These are phyloP conservation scores for Gastrophryne carolinensis DNA, from an alignment of 2,797 vertebrate species.

Conservation along the genomic window DNA sequence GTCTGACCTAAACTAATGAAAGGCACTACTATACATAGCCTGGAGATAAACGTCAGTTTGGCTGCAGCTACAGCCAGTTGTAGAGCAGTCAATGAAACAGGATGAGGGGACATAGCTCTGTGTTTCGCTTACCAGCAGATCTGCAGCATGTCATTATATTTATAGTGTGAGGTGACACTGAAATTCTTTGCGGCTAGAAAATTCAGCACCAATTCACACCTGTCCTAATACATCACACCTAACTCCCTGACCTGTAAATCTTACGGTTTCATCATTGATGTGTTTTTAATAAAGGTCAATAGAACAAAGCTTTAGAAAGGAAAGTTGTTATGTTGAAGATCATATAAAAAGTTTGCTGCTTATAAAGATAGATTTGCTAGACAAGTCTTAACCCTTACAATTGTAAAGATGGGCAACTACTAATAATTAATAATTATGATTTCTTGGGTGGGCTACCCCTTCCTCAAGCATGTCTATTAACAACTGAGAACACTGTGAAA, in stretches of 20 bases:
- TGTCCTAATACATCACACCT: conserved; percentile 28
- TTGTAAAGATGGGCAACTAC: too few relatives aligned
- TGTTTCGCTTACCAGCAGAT: conserved; percentile 17
- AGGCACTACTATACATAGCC: conserved; percentile 47
- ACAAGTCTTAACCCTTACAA: background rate
- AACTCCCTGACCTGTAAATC: conserved; percentile 13
- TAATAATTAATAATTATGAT: too few relatives aligned
- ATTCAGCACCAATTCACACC: background rate
- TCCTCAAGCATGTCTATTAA: too few relatives aligned
- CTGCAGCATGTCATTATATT: conserved; percentile 23
- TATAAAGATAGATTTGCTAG: background rate
- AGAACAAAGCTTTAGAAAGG: background rate
- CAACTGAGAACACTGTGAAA: too few relatives aligned
- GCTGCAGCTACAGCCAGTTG: conserved; percentile 42
- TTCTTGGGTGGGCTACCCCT: too few relatives aligned
- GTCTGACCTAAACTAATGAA: conserved; percentile 51
- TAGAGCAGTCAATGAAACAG: conserved; percentile 39
- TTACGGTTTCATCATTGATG: conserved; percentile 16
- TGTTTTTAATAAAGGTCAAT: conserved; percentile 28
- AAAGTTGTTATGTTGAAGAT: background rate
- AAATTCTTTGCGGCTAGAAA: conserved; percentile 4
- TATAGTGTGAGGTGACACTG: conserved; percentile 5
- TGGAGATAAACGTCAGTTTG: conserved; percentile 35
- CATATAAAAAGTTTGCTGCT: background rate
- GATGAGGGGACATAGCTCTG: conserved; percentile 16